phyloP scores from a whole-genome alignment of 2,797 vertebrate species.

The Darevskia mixta region DNA sequence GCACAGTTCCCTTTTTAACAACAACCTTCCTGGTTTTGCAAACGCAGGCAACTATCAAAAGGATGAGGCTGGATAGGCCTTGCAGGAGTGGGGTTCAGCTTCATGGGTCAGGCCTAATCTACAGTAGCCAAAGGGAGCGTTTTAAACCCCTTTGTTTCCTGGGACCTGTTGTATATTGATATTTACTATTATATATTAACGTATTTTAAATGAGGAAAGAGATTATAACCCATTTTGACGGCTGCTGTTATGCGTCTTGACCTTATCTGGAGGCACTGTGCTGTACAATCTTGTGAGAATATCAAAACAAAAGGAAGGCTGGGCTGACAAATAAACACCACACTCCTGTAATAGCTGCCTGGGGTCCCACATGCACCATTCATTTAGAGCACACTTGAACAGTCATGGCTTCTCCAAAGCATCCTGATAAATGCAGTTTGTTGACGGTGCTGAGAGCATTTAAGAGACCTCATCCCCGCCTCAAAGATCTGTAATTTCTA shows the following conservation, averaged over 20 bases:
- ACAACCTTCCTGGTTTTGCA: not conserved
- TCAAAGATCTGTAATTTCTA: too few relatives aligned
- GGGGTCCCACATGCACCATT: not conserved
- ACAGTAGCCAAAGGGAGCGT: not conserved
- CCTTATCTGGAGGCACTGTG: not conserved
- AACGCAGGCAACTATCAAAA: not conserved
- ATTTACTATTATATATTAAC: not conserved
- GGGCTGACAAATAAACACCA: not conserved
- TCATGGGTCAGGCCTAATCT: not conserved
- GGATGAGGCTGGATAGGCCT: not conserved
- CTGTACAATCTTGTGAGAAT: not conserved
- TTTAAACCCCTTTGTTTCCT: not conserved
- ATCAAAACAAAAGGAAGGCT: not conserved
- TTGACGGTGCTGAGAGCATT: too few relatives aligned
- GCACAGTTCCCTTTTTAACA: not conserved
- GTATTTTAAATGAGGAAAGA: not conserved
- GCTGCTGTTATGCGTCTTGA: slow-evolving; percentile 8
- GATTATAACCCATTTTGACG: not conserved
- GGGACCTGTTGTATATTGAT: slow-evolving; percentile 1
- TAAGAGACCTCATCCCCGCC: too few relatives aligned
- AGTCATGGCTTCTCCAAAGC: too few relatives aligned
- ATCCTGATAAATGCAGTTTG: too few relatives aligned
- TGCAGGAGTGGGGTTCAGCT: not conserved
- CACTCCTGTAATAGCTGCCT: not conserved
- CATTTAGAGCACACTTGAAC: too few relatives aligned